Evolutionary conservation across 2,113 vertebrate species (phyloP).

Genomic region (Henicopernis longicauda): DNA sequence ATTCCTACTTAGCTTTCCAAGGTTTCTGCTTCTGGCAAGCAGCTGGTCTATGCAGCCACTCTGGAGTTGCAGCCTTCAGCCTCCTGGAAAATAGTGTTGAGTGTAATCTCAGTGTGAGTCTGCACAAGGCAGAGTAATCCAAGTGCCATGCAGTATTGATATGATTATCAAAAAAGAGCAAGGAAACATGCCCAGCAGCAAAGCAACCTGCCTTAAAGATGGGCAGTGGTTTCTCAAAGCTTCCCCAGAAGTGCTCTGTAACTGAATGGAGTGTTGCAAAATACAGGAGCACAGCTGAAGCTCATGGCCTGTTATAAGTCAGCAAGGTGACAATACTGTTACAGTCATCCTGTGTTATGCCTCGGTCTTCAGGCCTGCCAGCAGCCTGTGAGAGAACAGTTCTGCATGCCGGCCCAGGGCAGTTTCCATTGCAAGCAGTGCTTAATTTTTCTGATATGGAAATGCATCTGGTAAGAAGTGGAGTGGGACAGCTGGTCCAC

Average conservation of each 20-base stretch:
- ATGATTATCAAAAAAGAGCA: background rate
- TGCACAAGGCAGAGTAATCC: background rate
- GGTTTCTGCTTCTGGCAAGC: background rate
- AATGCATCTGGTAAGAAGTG: background rate
- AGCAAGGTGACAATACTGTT: background rate
- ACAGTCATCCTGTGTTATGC: accelerated
- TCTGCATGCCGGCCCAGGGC: background rate
- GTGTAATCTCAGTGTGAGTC: background rate
- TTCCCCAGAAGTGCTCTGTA: background rate
- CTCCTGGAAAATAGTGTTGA: background rate
- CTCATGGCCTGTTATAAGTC: accelerated
- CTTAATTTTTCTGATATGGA: background rate
- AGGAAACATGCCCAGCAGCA: background rate
- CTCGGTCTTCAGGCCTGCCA: background rate
- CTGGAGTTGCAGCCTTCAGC: background rate
- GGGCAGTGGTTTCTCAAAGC: background rate
- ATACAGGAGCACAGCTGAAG: background rate
- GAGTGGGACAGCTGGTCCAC: background rate
- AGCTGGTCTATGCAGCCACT: background rate
- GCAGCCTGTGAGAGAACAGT: background rate
- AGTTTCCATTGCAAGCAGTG: background rate
- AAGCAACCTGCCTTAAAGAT: background rate
- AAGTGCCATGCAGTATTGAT: background rate
- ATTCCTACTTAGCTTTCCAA: background rate
- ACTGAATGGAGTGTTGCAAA: background rate